These are phyloP conservation scores for Protobothrops flavoviridis DNA, from an alignment of 2,113 vertebrate species.

Conservation along the genomic window DNA sequence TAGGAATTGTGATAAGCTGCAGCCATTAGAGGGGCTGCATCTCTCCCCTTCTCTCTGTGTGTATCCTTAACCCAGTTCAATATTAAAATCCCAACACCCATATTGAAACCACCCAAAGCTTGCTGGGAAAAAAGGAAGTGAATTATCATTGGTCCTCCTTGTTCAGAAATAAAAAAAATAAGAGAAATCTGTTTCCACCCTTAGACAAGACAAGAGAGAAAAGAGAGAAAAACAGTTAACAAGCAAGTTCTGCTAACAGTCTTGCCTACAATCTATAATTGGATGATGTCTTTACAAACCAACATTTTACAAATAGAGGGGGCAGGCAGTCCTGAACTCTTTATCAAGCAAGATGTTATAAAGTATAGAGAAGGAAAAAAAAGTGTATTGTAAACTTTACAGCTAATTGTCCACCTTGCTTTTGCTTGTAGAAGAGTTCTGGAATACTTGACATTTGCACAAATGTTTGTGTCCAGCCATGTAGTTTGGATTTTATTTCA, in stretches of 20 bases:
- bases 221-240: neutral
- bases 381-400: neutral
- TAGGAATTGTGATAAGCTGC: neutral
- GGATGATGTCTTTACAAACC: neutral
- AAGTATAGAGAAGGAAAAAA: neutral
- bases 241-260: neutral
- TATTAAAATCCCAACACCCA: neutral
- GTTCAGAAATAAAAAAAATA: neutral
- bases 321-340: neutral
- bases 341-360: neutral
- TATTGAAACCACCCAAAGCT: neutral
- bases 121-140: neutral
- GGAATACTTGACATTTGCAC: neutral
- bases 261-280: neutral
- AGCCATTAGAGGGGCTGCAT: neutral
- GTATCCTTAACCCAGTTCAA: neutral
- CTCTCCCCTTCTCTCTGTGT: neutral
- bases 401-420: neutral
- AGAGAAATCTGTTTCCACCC: neutral
- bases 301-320: neutral
- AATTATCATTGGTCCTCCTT: neutral
- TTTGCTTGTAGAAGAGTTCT: neutral
- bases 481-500: neutral
- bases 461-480: neutral
- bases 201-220: neutral